Percentiles rank a stretch among this genome's conserved stretches.
Evolutionary conservation across 2,797 vertebrate genomes (phyloP).

Genomic region (Sphenopsis melanotis): DNA sequence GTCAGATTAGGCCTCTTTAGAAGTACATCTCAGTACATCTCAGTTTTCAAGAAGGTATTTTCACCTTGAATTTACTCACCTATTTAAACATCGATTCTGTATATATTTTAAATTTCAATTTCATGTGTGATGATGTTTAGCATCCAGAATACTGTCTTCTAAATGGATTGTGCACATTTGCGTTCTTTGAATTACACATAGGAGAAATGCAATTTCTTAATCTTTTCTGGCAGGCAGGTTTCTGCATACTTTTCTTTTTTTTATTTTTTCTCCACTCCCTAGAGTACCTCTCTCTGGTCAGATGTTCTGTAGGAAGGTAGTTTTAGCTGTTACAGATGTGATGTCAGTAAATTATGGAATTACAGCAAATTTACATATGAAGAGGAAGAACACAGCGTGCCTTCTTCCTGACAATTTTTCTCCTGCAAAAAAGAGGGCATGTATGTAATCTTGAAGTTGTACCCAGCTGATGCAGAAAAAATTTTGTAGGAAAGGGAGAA

Average conservation of each 20-base stretch:
- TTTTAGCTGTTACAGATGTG: not conserved
- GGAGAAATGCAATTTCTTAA: not conserved
- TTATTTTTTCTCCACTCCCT: not conserved
- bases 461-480: not conserved
- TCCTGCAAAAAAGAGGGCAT: not conserved
- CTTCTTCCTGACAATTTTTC: not conserved
- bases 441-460: not conserved
- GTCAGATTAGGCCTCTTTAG: not conserved
- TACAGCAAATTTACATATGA: not conserved
- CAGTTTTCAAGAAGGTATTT: not conserved
- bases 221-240: not conserved
- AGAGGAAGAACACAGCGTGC: not conserved
- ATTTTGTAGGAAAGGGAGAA: not conserved
- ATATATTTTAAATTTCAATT: not conserved
- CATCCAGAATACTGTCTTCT: not conserved
- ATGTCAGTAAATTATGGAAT: not conserved
- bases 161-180: not conserved
- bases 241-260: not conserved
- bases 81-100: not conserved
- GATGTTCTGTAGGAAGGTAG: not conserved
- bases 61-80: not conserved
- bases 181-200: not conserved
- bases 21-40: not conserved
- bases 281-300: not conserved
- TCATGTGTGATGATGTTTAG: not conserved